A percentile compares a stretch with the other conserved stretches of the same genome.
Conservation (phyloP, 1,140 invertebrate genomes). For the Neuroterus valhalla region DNA sequence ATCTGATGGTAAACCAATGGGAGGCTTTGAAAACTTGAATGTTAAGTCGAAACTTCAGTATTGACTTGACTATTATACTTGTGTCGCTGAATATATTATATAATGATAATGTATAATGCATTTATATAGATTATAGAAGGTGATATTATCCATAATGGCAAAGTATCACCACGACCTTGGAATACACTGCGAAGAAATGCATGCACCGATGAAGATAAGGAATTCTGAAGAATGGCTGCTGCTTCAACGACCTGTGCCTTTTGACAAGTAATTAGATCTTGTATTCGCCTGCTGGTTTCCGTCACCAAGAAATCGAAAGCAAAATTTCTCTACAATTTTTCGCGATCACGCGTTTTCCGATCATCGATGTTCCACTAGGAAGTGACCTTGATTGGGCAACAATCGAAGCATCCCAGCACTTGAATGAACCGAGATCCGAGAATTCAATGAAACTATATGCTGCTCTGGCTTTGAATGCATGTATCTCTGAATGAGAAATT, state of each 20-base stretch:
- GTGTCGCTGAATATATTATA: background rate
- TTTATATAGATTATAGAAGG: background rate
- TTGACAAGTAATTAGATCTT: background rate
- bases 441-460: constrained; percentile 4
- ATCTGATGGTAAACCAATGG: background rate
- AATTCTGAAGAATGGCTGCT: background rate
- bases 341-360: constrained; percentile 3
- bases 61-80: background rate
- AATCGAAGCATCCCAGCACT: background rate
- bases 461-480: no score
- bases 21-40: constrained; percentile 16
- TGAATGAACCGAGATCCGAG: background rate
- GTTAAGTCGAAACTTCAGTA: background rate
- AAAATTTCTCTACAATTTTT: constrained; percentile 17
- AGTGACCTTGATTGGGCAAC: constrained; percentile 13
- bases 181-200: background rate
- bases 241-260: background rate
- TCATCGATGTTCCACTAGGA: constrained; percentile 22
- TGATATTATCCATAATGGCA: background rate
- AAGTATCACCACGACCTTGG: background rate
- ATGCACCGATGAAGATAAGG: constrained; percentile 7
- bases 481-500: no score
- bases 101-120: background rate
- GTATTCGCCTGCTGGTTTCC: background rate
- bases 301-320: background rate